Base-by-base conservation (phyloP, 2,888 invertebrate species). In the Aphodius granarius region DNA sequence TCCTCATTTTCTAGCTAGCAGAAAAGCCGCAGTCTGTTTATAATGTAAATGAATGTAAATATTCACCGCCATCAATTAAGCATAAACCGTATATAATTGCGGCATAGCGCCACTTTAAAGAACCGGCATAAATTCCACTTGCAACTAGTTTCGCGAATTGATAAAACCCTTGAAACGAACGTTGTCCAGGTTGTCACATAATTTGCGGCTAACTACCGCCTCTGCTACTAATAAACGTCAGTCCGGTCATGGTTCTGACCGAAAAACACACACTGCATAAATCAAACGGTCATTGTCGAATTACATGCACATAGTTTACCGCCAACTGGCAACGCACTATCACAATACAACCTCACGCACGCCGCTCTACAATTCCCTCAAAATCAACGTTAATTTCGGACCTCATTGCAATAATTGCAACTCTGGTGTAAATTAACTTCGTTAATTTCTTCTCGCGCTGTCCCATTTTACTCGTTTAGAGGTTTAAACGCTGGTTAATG, bases 181-280 rank as follows among this genome's bases (percentile, higher is more conserved):
- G 43, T 13, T 43, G 43, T 43, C 43, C 43, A 68, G 22, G 22
- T 15, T 68, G 68, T 68, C 68, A 68, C 68, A 68, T 68, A 68
- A 68, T 68, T 20, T 21, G n/a, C 21, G 5, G 22, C 22, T 21
- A 68, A 43, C 43, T 1, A 21, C 68, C 21, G 68, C 22, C n/a
- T 65, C 68, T 9, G 20, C 20, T 22, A 68, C 68, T 68, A 68
- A 68, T 68, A 68, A 68, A 68, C 68, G 68, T 65, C 65, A 65
- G 19, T 19, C 66, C 18, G 20, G 66, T 68, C 43, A 43, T 43
- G 43, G 43, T 43, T 43, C 13, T 43, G 43, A 20, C 20, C 68
- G 68, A 68, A n/a, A 68, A 68, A 68, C 20, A 68, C 19, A 65
- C 16, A 65, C 68, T 19, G 68, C 20, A 20, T 68, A 68, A 68